A percentile compares a stretch with the other conserved stretches of the same genome.
These are phyloP conservation scores for Xylocampa areola DNA, from an alignment of 2,888 invertebrate genomes.

Conservation along the genomic window DNA sequence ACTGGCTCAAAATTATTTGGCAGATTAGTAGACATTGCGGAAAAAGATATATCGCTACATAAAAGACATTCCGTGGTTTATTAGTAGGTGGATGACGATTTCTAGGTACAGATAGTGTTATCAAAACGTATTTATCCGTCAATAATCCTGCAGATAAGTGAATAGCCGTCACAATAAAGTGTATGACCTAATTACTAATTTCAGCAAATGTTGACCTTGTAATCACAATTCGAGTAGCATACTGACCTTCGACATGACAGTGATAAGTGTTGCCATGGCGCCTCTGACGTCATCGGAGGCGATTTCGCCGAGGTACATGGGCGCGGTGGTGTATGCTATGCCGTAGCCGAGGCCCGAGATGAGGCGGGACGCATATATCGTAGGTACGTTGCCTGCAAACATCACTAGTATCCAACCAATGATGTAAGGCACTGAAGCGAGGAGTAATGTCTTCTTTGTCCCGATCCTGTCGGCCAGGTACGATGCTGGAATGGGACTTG, in stretches of 20 bases:
- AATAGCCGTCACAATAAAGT: conserved; percentile 42
- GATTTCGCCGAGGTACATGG: conserved; percentile 91
- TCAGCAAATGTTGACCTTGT: conserved; percentile 28
- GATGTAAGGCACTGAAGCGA: conserved; percentile 90
- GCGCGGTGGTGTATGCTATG: conserved; percentile 90
- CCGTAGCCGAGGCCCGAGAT: conserved; percentile 91
- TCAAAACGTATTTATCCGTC: conserved; percentile 19
- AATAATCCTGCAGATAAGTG: conserved; percentile 25
- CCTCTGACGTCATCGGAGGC: conserved; percentile 90
- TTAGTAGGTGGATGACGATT: conserved; percentile 1
- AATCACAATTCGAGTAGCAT: conserved; percentile 19
- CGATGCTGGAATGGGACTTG: conserved; percentile 91
- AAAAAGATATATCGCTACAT: conserved; percentile 15
- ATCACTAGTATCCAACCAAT: conserved; percentile 91
- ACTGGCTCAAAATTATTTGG: conserved; percentile 7
- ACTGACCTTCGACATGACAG: conserved; percentile 88
- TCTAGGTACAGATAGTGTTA: conserved; percentile 17
- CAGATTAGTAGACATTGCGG: background rate
- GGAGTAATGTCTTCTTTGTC: conserved; percentile 90
- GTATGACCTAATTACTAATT: conserved; percentile 54
- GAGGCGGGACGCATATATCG: conserved; percentile 90
- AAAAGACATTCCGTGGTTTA: conserved; percentile 18
- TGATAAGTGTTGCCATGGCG: conserved; percentile 90
- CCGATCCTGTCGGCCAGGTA: conserved; percentile 91
- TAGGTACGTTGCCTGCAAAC: conserved; percentile 88